These are phyloP conservation scores for Toxotes jaculatrix DNA, from an alignment of 2,113 vertebrate species.

Conservation along the genomic window DNA sequence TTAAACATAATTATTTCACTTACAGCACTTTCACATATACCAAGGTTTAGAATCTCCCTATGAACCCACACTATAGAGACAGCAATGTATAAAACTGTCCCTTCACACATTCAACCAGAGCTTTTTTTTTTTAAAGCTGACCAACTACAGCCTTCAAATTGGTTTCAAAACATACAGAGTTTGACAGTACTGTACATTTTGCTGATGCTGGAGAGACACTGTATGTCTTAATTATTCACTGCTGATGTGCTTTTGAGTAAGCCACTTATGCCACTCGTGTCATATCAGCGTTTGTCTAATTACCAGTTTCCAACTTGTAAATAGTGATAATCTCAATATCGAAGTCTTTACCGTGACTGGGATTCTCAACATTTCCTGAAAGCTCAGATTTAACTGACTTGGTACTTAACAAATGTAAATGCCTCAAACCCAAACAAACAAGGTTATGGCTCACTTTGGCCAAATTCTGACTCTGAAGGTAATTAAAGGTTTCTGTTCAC, in stretches of 20 bases:
- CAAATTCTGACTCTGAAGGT: not conserved
- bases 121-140: not conserved
- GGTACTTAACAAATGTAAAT: too few species aligned
- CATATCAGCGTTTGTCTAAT: too few species aligned
- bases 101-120: not conserved
- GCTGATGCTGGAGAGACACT: too few species aligned
- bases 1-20: not conserved
- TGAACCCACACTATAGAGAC: not conserved
- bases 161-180: not conserved
- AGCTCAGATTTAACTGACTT: not conserved
- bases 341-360: not conserved
- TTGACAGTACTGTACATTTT: too few species aligned
- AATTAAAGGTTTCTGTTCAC: not conserved
- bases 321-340: not conserved
- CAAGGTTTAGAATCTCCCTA: not conserved
- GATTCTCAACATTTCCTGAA: not conserved
- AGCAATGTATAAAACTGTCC: not conserved
- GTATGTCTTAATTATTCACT: too few species aligned
- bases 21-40: not conserved
- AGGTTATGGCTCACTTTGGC: not conserved
- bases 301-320: not conserved
- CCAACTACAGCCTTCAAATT: not conserved
- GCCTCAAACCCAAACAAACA: not conserved
- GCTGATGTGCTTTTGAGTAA: too few species aligned
- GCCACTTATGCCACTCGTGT: too few species aligned